Evolutionary conservation across 2,113 vertebrate genomes (phyloP).

Genomic region (Phyllostomus discolor): DNA sequence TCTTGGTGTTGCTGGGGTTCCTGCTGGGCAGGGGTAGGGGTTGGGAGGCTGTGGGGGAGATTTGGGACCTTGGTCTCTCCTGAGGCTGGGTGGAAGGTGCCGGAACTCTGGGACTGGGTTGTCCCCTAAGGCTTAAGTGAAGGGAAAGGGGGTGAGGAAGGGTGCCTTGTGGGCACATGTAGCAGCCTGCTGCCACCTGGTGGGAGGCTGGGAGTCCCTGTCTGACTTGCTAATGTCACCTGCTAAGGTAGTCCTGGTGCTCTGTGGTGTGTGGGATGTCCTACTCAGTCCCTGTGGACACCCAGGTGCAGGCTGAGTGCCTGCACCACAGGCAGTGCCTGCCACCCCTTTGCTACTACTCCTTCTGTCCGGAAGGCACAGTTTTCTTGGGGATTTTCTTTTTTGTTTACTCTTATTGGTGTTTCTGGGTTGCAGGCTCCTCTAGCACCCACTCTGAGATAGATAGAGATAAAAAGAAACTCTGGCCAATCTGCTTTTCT

Average conservation of each 20-base stretch:
- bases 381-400: background rate
- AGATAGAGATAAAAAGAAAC: background rate
- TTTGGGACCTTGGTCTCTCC: background rate
- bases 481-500: background rate
- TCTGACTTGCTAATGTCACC: background rate
- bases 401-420: too few relatives aligned
- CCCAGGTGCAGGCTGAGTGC: background rate
- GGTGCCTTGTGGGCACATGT: background rate
- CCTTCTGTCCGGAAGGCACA: background rate
- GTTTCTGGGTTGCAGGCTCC: background rate
- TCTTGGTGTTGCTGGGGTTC: background rate
- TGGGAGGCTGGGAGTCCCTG: background rate
- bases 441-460: background rate
- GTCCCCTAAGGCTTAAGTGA: background rate
- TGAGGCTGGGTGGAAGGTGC: background rate
- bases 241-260: background rate
- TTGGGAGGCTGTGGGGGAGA: background rate
- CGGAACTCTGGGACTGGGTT: background rate
- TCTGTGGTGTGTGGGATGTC: accelerated
- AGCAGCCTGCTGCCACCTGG: background rate
- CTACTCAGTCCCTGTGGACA: background rate
- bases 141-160: background rate
- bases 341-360: background rate
- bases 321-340: too few relatives aligned
- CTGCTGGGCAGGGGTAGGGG: background rate